Base-by-base conservation (phyloP, 2,113 vertebrate species). In the Prionailurus bengalensis region DNA sequence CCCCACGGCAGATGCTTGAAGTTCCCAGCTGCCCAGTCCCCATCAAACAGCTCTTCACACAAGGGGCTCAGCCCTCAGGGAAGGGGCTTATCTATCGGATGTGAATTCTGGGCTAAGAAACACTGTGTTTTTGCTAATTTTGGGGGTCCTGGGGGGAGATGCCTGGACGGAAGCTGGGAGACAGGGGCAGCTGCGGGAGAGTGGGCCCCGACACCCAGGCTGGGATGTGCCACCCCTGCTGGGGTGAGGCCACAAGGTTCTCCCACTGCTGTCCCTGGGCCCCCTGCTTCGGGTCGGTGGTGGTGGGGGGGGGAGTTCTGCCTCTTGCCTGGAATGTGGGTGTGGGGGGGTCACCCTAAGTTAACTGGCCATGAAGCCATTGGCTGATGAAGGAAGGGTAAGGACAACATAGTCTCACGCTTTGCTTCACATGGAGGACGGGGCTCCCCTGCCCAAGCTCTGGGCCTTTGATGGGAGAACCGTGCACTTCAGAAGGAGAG, bases 301-400 rank as follows among this genome's bases (percentile, higher is more conserved):
- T 42, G 42, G 42, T 42, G 42, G 42, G 0, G 42, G 42, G 10
- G 45, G 48, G 25, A 13, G 15, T 16, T 29, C 55, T 29, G 5
- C 27, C 39, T 27, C n/a, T 4, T 21, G 1, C 6, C 4, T 65
- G 68, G 80, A 33, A n/a, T 6, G 53, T 31, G 36, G 5, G 23
- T 42, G 45, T 42, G 45, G n/a, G 71, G 29, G 36, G 7, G 15
- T 14, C 84, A 48, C 78, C 48, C 48, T 39, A 12, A 83, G 7
- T 11, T 16, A 61, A 31, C 29, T 0, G 3, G 13, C 25, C 4
- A 1, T 2, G 17, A 0, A 45, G 15, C 21, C 29, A 6, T 29
- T 2, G 33, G 66, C 0, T n/a, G 51, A 45, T 21, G 51, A 42
- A 81, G 55, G 68, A 25, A 58, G 61, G 2, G 36, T 15, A 31